Base-by-base conservation (phyloP, 1,140 invertebrate genomes). In the Listronotus oregonensis region DNA sequence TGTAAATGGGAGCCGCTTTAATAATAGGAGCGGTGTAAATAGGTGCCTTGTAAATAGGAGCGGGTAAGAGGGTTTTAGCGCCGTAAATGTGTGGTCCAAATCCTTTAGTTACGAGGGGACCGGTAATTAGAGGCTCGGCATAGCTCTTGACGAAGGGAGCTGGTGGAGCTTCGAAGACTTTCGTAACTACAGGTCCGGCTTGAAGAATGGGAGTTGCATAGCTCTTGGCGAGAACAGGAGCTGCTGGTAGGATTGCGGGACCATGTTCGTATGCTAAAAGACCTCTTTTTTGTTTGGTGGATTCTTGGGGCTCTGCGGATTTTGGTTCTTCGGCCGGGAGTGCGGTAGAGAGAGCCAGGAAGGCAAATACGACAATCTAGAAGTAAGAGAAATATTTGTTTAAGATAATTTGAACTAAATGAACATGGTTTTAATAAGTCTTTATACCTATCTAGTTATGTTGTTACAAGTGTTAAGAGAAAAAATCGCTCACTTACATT, bases 111-210 rank as follows among this genome's bases (percentile, higher is more conserved):
- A 62, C 52, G 3, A 62, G 31, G 11, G 59, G 59, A 0, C 59
- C 59, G 21, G 59, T 40, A 27, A 62, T 52, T 9, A 50, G 12
- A 11, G 59, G 59, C 1, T 12, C 59, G 17, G 1, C 44, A 34
- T 52, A 52, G 31, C 49, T 43, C 10, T 34, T 62, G 8, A 51
- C 11, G 11, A 62, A 31, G 18, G 59, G 59, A 18, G 46, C 12
- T 52, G 59, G 59, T 8, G 57, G 59, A 31, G 57, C 57, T 32
- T 62, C 59, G 49, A 62, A 62, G 3, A 62, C 59, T 62, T 52
- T 51, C 11, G 59, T 52, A 6, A 62, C 32, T 10, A 62, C 59
- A 12, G 59, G 59, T 14, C 40, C 59, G 14, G 47, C 21, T 10
- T 62, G 59, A 3, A 52, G 40, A 14, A 62, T 62, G 5, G 59